These are phyloP conservation scores for Portunus trituberculatus DNA, from an alignment of 1,140 invertebrate species.

Conservation along the genomic window DNA sequence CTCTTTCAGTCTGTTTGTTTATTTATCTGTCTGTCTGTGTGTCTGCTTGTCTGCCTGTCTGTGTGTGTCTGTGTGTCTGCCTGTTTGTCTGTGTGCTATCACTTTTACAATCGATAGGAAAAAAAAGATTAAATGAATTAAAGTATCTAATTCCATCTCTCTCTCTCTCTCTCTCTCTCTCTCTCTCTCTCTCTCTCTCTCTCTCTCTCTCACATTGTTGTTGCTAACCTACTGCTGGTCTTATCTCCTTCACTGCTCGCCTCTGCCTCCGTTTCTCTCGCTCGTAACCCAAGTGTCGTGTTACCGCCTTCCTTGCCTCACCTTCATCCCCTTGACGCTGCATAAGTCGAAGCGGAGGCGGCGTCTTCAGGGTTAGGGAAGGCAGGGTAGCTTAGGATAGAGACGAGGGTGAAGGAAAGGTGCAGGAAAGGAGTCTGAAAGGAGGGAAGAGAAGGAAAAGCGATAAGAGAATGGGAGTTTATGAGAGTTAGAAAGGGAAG, in stretches of 20 bases:
- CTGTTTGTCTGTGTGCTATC: slow-evolving; percentile 37
- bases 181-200: neutral
- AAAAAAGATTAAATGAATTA: no score
- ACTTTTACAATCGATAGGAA: neutral
- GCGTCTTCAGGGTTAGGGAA: neutral
- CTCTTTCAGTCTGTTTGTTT: neutral
- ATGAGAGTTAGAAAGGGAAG: neutral
- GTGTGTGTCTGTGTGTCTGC: slow-evolving; percentile 58
- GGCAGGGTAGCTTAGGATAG: neutral
- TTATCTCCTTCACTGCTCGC: neutral
- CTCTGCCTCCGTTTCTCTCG: neutral
- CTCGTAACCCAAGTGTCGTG: neutral
- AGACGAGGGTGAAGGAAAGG: neutral
- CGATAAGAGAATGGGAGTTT: neutral
- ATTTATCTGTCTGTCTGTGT: neutral
- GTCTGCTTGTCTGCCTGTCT: neutral
- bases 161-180: neutral
- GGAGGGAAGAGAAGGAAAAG: neutral
- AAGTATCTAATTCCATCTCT: neutral
- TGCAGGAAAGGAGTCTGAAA: neutral
- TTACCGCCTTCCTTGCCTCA: neutral
- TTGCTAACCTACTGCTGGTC: neutral
- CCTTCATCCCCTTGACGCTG: no score
- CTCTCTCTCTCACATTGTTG: neutral
- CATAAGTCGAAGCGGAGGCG: no score